Evolutionary conservation across 2,113 vertebrate species (phyloP).

Genomic region (Spheniscus mendiculus): DNA sequence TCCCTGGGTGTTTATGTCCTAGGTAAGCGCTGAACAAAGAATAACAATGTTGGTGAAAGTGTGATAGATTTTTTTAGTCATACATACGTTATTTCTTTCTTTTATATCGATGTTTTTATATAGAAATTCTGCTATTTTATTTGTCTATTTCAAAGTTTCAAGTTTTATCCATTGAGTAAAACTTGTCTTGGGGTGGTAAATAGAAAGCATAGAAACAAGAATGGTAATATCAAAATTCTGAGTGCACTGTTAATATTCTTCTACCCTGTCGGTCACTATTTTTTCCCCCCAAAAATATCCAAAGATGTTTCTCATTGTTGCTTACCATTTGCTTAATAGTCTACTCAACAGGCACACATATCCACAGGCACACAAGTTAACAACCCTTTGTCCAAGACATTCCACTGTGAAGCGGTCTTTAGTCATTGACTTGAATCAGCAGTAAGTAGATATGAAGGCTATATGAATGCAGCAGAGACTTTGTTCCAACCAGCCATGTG

Average conservation of each 20-base stretch:
- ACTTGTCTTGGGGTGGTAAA: not conserved
- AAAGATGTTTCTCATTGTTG: not conserved
- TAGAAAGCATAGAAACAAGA: not conserved
- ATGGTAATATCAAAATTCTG: not conserved
- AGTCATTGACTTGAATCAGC: not conserved
- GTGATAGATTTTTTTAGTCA: not conserved
- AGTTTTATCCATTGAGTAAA: not conserved
- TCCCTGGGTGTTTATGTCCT: not conserved
- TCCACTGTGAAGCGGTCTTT: not conserved
- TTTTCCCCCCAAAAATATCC: not conserved
- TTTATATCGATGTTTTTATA: not conserved
- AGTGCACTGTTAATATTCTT: not conserved
- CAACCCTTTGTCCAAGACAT: not conserved
- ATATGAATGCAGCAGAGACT: not conserved
- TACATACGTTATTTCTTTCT: not conserved
- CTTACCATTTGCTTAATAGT: not conserved
- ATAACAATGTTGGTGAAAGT: not conserved
- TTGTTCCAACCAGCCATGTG: not conserved
- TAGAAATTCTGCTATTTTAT: not conserved
- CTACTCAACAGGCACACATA: not conserved
- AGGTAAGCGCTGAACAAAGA: not conserved
- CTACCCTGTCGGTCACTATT: not conserved
- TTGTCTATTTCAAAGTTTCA: not conserved
- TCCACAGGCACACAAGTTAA: not conserved
- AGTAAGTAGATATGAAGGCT: not conserved